Evolutionary conservation across 2,113 vertebrate genomes (phyloP).

Genomic region (Pavo muticus): DNA sequence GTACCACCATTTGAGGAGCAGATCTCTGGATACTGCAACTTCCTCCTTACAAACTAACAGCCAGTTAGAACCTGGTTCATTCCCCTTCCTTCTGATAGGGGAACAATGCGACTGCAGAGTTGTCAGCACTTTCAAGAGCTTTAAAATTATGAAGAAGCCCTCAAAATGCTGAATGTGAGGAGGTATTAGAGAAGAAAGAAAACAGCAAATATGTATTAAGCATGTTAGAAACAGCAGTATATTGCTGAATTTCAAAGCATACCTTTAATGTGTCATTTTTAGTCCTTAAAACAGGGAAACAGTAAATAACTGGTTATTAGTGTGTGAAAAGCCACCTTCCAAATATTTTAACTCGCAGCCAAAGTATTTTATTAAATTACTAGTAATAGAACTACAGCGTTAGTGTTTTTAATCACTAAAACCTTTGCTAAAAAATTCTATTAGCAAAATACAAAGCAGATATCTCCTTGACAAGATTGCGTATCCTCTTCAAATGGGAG

Average conservation of each 20-base stretch:
- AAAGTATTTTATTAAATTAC: neutral
- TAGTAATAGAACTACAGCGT: neutral
- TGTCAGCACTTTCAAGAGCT: neutral
- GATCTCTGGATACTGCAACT: neutral
- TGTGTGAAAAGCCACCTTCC: neutral
- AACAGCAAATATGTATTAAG: neutral
- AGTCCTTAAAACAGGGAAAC: neutral
- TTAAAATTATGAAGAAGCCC: neutral
- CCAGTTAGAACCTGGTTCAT: neutral
- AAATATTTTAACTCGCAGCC: neutral
- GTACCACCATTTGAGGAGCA: neutral
- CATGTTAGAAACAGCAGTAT: neutral
- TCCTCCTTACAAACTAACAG: neutral
- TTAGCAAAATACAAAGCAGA: neutral
- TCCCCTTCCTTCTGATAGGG: neutral
- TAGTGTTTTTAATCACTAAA: neutral
- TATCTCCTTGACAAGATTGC: neutral
- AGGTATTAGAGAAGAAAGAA: neutral
- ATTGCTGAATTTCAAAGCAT: neutral
- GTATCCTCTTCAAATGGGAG: neutral
- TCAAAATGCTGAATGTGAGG: neutral
- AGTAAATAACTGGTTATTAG: neutral
- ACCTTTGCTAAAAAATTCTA: neutral
- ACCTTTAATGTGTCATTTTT: neutral
- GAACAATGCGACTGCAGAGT: neutral